phyloP scores from a whole-genome alignment of 1,140 invertebrate genomes.

The Drosophila sturtevanti region DNA sequence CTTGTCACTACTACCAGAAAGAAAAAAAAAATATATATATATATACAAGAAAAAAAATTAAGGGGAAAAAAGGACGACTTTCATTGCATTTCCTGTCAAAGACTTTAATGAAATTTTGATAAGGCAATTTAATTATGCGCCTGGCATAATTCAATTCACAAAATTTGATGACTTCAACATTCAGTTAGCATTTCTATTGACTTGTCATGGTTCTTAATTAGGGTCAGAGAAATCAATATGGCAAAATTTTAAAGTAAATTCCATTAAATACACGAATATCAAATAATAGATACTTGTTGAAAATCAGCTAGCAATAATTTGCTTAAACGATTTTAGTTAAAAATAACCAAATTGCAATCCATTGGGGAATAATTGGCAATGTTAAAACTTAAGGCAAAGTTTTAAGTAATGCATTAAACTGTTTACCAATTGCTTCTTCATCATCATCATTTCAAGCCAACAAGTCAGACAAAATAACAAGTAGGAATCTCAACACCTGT shows the following conservation, averaged over 20 bases:
- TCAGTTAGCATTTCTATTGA: not conserved
- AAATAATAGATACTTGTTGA: not conserved
- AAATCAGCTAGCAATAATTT: not conserved
- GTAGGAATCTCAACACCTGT: slow-evolving; percentile 36
- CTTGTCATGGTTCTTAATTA: not conserved
- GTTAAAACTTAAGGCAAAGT: not conserved
- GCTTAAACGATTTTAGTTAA: not conserved
- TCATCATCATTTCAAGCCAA: not conserved
- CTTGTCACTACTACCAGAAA: not conserved
- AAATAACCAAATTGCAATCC: not conserved
- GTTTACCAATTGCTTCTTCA: slow-evolving; percentile 2
- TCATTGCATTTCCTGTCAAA: slow-evolving; percentile 24
- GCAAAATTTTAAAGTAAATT: not conserved
- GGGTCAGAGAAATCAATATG: slow-evolving; percentile 1
- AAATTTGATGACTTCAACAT: slow-evolving; percentile 58
- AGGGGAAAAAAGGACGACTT: slow-evolving; percentile 9
- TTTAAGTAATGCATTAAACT: slow-evolving; percentile 1
- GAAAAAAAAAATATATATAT: slow-evolving; percentile 19
- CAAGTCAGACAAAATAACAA: slow-evolving; percentile 25
- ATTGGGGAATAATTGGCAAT: not conserved
- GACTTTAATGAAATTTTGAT: slow-evolving; percentile 74
- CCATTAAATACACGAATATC: not conserved
- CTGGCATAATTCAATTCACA: slow-evolving; percentile 64
- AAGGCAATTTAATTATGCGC: slow-evolving; percentile 77
- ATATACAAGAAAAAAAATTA: not conserved